Base-by-base conservation (phyloP, 2,888 invertebrate species). In the Chironomus tentans region DNA sequence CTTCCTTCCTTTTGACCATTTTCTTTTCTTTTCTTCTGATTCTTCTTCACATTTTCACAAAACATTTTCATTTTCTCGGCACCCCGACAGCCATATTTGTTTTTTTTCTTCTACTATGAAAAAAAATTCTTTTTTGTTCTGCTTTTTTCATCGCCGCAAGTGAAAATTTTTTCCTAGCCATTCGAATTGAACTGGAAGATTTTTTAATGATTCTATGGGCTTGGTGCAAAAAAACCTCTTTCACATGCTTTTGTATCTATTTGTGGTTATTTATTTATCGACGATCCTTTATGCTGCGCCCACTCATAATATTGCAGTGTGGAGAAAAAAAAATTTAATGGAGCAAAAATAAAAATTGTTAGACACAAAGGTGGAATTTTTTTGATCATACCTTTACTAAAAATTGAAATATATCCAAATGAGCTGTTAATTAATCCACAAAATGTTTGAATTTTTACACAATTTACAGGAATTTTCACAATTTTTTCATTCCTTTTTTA, bases 21-120 rank as follows among this genome's bases (percentile, higher is more conserved):
- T 38, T 38, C 38, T 38, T 38, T 38, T 38, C 38, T 65, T 65
- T 65, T 22, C 15, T 70, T 28, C 28, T 28, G 28, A 28, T 38
- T 38, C 38, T 10, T 38, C 10, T 38, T 38, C 38, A 28, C 7
- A 38, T 10, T 10, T 38, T 10, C 38, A 38, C 38, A 38, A 38
- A 56, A 56, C 56, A 56, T 65, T 72, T 50, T 46, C 68, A 38
- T 38, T 68, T 28, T 28, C 46, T 46, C 68, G 7, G 61, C 46
- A 21, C n/a, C 65, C 15, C 62, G 72, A 72, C 72, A 72, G 72
- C 72, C 72, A 72, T 72, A 18, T 72, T 72, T 72, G 62, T 72
- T 72, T 72, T 71, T 72, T 72, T 50, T 50, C 50, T 70, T 61
- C 71, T 3, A 24, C 22, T 18, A 56, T n/a, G 28, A 71, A 71